phyloP scores from a whole-genome alignment of 92 coral and sea anemone genomes.

The Isaurus tuberculatus region DNA sequence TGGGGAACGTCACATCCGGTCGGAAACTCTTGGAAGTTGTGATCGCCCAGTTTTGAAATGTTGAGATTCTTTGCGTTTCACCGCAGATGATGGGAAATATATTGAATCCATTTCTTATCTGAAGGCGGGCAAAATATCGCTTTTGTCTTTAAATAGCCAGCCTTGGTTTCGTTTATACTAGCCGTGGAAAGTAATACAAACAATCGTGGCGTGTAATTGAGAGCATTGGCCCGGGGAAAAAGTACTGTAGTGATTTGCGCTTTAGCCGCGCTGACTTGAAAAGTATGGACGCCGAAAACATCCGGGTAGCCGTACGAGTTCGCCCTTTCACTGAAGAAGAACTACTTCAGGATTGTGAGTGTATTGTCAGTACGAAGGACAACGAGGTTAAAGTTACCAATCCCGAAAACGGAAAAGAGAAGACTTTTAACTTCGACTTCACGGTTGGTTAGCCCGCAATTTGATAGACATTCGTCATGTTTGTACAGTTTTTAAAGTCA shows the following conservation, averaged over 20 bases:
- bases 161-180: neutral
- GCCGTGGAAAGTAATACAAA: neutral
- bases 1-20: constrained; percentile 84
- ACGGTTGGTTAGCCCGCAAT: constrained; percentile 66
- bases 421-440: constrained; percentile 86
- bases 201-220: constrained; percentile 26
- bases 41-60: constrained; percentile 61
- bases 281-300: constrained; percentile 51
- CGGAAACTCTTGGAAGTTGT: constrained; percentile 68
- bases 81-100: constrained; percentile 53
- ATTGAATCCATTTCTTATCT: constrained; percentile 38
- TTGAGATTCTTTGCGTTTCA: constrained; percentile 69
- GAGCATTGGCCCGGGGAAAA: constrained; percentile 24
- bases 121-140: constrained; percentile 31
- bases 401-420: constrained; percentile 77
- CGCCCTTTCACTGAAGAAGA: constrained; percentile 84
- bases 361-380: constrained; percentile 75
- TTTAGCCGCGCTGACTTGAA: neutral
- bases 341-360: constrained; percentile 61
- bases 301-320: constrained; percentile 87
- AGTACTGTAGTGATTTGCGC: neutral
- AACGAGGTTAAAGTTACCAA: constrained; percentile 80
- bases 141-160: constrained; percentile 29
- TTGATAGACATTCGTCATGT: neutral
- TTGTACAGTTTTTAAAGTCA: constrained; percentile 38